Base-by-base conservation (phyloP, 1,140 invertebrate species). In the Leptestheria dahalacensis region DNA sequence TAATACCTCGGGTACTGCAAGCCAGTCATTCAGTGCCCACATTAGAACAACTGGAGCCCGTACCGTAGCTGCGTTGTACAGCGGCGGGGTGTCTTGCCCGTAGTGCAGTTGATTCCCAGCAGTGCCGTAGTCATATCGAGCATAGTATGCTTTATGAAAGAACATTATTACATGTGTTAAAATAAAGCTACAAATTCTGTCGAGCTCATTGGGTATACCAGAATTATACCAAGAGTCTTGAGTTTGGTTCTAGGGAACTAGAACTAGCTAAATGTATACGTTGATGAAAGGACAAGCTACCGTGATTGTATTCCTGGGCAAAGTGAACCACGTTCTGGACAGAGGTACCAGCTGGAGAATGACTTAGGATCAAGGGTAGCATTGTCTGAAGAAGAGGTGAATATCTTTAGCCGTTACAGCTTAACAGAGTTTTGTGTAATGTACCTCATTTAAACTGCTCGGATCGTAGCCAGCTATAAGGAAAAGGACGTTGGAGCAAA, bases 331-430 rank as follows among this genome's bases (percentile, higher is more conserved):
- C 67, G 65, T 89, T 89, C 66, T 81, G 81, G 0, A 81, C 79
- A 0, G 89, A 86, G 1, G 88, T 78, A 4, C 90, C 90, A 1
- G 88, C 86, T 2, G 92, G 92, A 2, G 80, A 81, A 69, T 95
- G 85, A 11, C 80, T 78, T 1, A 86, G 69, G 65, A 90, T 85
- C 0, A 85, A 77, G 0, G 86, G 83, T 0, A 90, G 61, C 67
- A 83, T 74, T 24, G 82, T 82, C 82, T 85, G 46, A 54, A 62
- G 41, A 63, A 48, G 10, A 15, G n/a, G n/a, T n/a, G 21, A 41
- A 41, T 41, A 41, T 41, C 4, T 24, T 53, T 20, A 18, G 28
- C 12, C 48, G 48, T 48, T 48, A 18, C 3, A 10, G 21, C 48
- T 48, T 48, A 18, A 41, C 33, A 18, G n/a, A 11, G 26, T 53